Evolutionary conservation across 2,888 invertebrate species (phyloP), one percentile per base, ranked within the genome.

Genomic region (Eudasyphora cyanicolor): DNA sequence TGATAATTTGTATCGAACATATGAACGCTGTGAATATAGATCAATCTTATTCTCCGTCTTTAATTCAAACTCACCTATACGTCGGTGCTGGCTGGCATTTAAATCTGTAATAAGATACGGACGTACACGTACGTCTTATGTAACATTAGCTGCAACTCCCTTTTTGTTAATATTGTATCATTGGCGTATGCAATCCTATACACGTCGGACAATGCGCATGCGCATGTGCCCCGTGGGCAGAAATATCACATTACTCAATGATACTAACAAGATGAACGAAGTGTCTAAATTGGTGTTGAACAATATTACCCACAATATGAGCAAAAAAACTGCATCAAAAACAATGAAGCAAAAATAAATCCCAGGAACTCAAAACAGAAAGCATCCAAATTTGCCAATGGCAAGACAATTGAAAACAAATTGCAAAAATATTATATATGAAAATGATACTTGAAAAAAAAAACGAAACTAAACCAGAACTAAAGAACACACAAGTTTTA

Each of bases 221-320:
- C 78, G 64, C 84, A 81, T 78, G 84, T 84, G 84, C 78, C 84
- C 82, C 64, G 8, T 42, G 35, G 85, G 79, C 71, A 76, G 62
- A 67, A 79, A 82, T 80, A 85, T 86, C 86, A 79, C 87, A 89
- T 89, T 88, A 87, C 87, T 88, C 87, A 87, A 82, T 85, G 85
- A 85, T 85, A 87, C 88, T 91, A 90, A 91, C 91, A 91, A 91
- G 91, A 90, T 89, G 89, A 90, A 90, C 89, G 88, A 90, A 89
- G 91, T 90, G 91, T 90, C 89, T 89, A 90, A 91, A 91, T 91
- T 91, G 91, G 91, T 90, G 91, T 91, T 90, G 91, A 89, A 87
- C 89, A 89, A 89, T 89, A 90, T 90, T 90, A 89, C 87, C 89
- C 88, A 86, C 87, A 87, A 86, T 87, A 86, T 78, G 17, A 81